Conservation (phyloP, 2,888 invertebrate genomes). For the Philhelius pedissequus region DNA sequence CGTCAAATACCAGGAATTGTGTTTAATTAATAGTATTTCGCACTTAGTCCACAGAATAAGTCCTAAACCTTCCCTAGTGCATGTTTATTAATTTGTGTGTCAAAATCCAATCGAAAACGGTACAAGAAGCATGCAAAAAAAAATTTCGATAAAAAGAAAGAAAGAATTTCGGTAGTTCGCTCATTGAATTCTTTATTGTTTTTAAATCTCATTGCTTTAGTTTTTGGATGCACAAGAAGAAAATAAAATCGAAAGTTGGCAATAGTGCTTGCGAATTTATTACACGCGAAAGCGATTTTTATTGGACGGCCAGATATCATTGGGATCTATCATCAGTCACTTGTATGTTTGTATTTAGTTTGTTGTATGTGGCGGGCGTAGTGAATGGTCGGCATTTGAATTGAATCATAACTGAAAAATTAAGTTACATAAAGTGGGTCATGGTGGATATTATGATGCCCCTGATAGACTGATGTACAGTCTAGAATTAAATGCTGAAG, state of each 20-base stretch:
- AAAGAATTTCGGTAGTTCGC: too few species aligned
- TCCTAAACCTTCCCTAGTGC: too few species aligned
- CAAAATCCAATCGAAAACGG: too few species aligned
- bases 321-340: neutral
- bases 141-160: too few species aligned
- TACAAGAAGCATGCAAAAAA: too few species aligned
- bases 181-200: too few species aligned
- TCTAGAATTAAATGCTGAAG: neutral
- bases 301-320: constrained; percentile 27
- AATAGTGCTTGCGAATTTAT: neutral
- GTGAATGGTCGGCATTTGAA: constrained; percentile 27
- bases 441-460: constrained; percentile 45
- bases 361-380: neutral
- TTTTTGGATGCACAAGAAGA: too few species aligned
- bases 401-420: constrained; percentile 52
- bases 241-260: neutral
- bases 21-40: too few species aligned
- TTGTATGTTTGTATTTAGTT: neutral
- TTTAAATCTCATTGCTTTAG: too few species aligned
- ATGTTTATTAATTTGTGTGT: too few species aligned
- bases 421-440: constrained; percentile 64
- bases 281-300: constrained; percentile 19
- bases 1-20: too few species aligned
- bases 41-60: too few species aligned
- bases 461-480: constrained; percentile 14